A percentile compares a stretch with the other conserved stretches of the same genome.
Conservation (phyloP, 2,797 vertebrate genomes). For the Lophura swinhoii region DNA sequence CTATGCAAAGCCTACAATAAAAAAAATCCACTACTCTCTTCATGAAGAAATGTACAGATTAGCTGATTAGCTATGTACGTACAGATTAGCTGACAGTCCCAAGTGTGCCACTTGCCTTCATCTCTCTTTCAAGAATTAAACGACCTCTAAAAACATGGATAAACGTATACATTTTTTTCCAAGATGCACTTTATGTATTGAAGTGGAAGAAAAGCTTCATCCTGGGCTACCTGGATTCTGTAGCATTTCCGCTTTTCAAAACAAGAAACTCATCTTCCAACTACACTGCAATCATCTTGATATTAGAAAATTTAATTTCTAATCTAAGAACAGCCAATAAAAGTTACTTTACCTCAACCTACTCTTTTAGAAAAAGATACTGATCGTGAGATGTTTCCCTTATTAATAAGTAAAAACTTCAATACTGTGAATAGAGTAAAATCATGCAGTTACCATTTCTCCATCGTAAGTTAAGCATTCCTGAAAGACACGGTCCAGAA, state of each 20-base stretch:
- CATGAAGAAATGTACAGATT: not conserved
- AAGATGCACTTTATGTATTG: not conserved
- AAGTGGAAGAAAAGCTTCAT: not conserved
- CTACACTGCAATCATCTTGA: not conserved
- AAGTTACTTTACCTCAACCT: not conserved
- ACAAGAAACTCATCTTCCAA: not conserved
- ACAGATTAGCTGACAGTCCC: not conserved
- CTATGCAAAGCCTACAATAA: not conserved
- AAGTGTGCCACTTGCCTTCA: not conserved
- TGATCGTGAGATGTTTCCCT: not conserved
- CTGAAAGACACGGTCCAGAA: slow-evolving; percentile 96
- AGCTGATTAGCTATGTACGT: not conserved
- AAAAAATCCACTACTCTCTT: not conserved
- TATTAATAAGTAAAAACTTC: not conserved
- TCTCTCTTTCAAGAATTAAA: not conserved
- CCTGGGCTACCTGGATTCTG: not conserved
- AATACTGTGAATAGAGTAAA: not conserved
- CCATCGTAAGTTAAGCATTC: slow-evolving; percentile 98
- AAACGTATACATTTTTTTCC: not conserved
- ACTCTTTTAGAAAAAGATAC: not conserved
- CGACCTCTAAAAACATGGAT: not conserved
- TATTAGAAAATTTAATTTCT: not conserved
- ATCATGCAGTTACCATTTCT: slow-evolving; percentile 89
- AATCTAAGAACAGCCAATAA: not conserved
- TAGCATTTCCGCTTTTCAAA: not conserved